Evolutionary conservation across 2,797 vertebrate species (phyloP).

Genomic region (Microcaecilia unicolor): DNA sequence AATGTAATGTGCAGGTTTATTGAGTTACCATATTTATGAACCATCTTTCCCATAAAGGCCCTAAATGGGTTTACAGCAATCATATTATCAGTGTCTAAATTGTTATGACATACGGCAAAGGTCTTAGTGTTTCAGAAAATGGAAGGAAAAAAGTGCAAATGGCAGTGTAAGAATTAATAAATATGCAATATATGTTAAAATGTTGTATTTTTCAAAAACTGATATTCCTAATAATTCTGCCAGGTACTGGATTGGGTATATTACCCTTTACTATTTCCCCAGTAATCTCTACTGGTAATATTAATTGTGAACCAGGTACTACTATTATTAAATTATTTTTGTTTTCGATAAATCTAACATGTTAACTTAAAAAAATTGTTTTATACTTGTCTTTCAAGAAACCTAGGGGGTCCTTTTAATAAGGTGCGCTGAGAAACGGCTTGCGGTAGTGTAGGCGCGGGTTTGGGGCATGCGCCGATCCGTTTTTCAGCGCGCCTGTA

Average conservation of each 20-base stretch:
- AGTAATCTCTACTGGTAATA: constrained; percentile 88
- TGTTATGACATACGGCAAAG: constrained; percentile 14
- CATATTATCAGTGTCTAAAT: constrained; percentile 8
- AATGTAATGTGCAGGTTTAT: constrained; percentile 12
- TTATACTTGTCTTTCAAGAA: no score
- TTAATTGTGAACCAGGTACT: constrained; percentile 97
- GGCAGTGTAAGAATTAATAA: constrained; percentile 61
- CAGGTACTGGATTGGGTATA: constrained; percentile 92
- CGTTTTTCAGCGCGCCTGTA: no score
- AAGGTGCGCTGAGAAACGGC: no score
- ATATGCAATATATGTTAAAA: constrained; percentile 36
- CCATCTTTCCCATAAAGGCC: no score
- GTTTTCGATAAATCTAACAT: no score
- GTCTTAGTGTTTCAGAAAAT: constrained; percentile 5
- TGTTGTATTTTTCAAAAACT: constrained; percentile 55
- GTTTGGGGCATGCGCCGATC: no score
- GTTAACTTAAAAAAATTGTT: no score
- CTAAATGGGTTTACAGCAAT: no score
- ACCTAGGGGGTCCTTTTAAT: no score
- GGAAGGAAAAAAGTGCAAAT: constrained; percentile 22
- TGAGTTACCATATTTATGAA: no score
- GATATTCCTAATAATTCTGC: constrained; percentile 61
- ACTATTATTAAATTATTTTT: constrained; percentile 46
- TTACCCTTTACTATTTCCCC: constrained; percentile 92
- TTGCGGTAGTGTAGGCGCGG: no score